Conservation (phyloP, 2,113 vertebrate genomes). For the Catharus minimus region DNA sequence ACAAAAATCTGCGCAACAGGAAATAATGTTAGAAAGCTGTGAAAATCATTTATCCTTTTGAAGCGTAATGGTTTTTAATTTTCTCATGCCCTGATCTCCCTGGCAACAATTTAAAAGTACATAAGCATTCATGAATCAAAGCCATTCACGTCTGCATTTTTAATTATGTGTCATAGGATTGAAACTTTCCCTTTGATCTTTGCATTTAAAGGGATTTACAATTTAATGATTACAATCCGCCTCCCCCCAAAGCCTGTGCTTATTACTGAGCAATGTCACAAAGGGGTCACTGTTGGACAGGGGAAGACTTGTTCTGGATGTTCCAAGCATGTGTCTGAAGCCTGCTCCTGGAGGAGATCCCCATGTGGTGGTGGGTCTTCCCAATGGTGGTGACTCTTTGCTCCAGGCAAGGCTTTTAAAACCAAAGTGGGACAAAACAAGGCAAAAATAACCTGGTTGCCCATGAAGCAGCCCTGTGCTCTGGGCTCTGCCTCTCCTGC, state of each 20-base stretch:
- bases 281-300: conserved; percentile 31
- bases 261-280: conserved; percentile 40
- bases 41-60: conserved; percentile 74
- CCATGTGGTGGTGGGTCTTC: background rate
- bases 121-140: conserved; percentile 75
- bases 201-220: conserved; percentile 73
- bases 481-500: background rate
- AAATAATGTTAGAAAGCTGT: conserved; percentile 73
- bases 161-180: conserved; percentile 75
- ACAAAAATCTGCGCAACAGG: conserved; percentile 66
- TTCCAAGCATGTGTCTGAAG: background rate
- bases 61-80: conserved; percentile 75
- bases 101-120: conserved; percentile 76
- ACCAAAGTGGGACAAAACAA: background rate
- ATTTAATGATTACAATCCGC: conserved; percentile 65
- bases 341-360: background rate
- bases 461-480: background rate
- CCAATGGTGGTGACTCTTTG: background rate
- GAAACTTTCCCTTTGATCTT: conserved; percentile 77
- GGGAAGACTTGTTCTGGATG: background rate
- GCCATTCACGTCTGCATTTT: conserved; percentile 66
- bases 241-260: background rate
- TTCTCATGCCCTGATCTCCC: conserved; percentile 76
- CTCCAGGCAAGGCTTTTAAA: background rate
- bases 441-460: background rate